phyloP scores from a whole-genome alignment of 2,888 invertebrate genomes.

The Cryptocephalus primarius region DNA sequence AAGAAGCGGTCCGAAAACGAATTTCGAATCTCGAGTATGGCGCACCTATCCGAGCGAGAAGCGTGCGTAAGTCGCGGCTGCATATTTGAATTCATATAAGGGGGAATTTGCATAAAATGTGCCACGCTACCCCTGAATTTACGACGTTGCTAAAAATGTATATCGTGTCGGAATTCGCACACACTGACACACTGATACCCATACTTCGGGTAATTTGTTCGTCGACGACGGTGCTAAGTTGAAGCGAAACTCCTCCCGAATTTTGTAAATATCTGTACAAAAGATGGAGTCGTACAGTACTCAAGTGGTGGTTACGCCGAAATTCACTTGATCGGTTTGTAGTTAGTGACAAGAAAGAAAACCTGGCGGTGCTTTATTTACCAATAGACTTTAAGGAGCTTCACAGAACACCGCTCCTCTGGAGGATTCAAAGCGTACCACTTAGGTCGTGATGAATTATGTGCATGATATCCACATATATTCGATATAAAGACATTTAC shows the following conservation, averaged over 20 bases:
- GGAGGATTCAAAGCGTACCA: too few species aligned
- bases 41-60: slow-evolving; percentile 3
- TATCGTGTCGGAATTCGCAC: slow-evolving; percentile 21
- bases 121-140: slow-evolving; percentile 22
- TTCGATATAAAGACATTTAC: too few species aligned
- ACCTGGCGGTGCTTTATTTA: too few species aligned
- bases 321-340: too few species aligned
- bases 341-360: too few species aligned
- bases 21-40: slow-evolving; percentile 1
- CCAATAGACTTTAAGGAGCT: too few species aligned
- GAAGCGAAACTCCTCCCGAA: neutral
- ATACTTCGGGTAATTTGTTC: slow-evolving; percentile 14
- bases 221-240: slow-evolving; percentile 6
- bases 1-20: neutral
- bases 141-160: slow-evolving; percentile 21
- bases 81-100: slow-evolving; percentile 23
- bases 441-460: too few species aligned
- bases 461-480: too few species aligned
- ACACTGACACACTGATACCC: slow-evolving; percentile 20
- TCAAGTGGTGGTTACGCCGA: too few species aligned
- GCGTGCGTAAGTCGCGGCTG: slow-evolving; percentile 23
- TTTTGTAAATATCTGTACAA: neutral
- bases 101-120: slow-evolving; percentile 23
- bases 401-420: too few species aligned
- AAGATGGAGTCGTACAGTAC: too few species aligned